Percentiles rank a stretch among this genome's conserved stretches.
phyloP scores from a whole-genome alignment of 1,140 invertebrate species.

The Danaus melanippus region DNA sequence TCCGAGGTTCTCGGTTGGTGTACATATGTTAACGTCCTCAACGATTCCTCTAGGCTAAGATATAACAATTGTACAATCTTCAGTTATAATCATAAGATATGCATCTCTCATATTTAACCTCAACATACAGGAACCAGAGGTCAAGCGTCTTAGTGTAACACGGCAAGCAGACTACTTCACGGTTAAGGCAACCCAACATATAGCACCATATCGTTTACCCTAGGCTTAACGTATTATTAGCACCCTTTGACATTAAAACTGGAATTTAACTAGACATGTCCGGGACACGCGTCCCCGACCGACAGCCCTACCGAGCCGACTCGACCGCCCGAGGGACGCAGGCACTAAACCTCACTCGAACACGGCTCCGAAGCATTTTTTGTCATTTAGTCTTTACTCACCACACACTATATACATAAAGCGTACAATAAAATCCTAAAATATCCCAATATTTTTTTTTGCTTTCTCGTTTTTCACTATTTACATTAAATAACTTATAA shows the following conservation, averaged over 20 bases:
- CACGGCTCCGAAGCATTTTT: constrained; percentile 35
- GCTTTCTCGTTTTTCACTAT: constrained; percentile 53
- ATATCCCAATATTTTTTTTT: constrained; percentile 47
- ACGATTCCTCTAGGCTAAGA: constrained; percentile 20
- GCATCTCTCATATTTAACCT: constrained; percentile 27
- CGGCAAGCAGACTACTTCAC: constrained; percentile 10
- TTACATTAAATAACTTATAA: constrained; percentile 67
- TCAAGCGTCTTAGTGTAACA: constrained; percentile 10
- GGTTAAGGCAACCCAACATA: constrained; percentile 21
- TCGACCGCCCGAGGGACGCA: neutral
- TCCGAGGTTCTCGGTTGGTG: constrained; percentile 12
- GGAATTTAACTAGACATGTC: constrained; percentile 6
- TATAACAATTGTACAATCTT: constrained; percentile 33
- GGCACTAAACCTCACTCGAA: constrained; percentile 4
- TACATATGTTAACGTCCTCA: constrained; percentile 19
- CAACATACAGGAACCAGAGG: constrained; percentile 13
- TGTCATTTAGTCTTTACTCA: constrained; percentile 54
- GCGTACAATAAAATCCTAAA: constrained; percentile 44
- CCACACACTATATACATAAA: constrained; percentile 59
- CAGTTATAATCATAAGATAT: constrained; percentile 25
- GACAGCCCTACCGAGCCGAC: constrained; percentile 15
- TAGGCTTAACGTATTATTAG: constrained; percentile 1
- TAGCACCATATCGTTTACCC: constrained; percentile 24
- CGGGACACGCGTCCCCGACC: too few relatives aligned
- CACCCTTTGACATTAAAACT: constrained; percentile 11